Base-by-base conservation (phyloP, 1,140 invertebrate species). In the Euborellia annulipes region DNA sequence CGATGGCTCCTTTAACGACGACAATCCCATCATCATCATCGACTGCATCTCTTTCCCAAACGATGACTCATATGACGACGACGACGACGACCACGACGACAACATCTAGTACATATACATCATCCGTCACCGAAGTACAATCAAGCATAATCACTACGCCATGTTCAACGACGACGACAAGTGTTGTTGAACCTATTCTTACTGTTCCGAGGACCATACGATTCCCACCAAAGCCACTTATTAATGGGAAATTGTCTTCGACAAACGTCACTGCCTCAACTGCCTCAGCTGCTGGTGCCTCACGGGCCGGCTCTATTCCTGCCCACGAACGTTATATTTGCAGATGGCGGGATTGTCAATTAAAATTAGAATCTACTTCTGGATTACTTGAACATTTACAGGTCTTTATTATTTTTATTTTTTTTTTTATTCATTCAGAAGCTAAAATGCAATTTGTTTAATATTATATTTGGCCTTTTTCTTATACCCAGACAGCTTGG, bases 351-450 rank as follows among this genome's bases (percentile, higher is more conserved):
- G 80, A 85, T 52, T 94, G 89, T 67, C 76, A 75, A 51, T 70
- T 70, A 52, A 74, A 73, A 55, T 80, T 85, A 50, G 82, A 85
- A 40, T 78, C 80, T 46, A 79, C 75, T 58, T 72, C 77, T 16
- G 78, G 78, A 58, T 77, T 93, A 48, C 67, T 92, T 53, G 88
- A 92, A 64, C 89, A 94, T 66, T 75, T 94, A 57, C 85, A 89
- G 72, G 82, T 85, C 52, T 53, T 52, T 43, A 17, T 19, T 19
- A n/a, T n/a, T n/a, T n/a, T n/a, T n/a, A n/a, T n/a, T n/a, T n/a
- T n/a, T n/a, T n/a, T n/a, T n/a, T n/a, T n/a, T n/a, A n/a, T n/a
- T n/a, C n/a, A n/a, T n/a, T n/a, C n/a, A n/a, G n/a, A n/a, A n/a
- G n/a, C n/a, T n/a, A n/a, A n/a, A n/a, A n/a, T n/a, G n/a, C n/a